Evolutionary conservation across 2,797 vertebrate genomes (phyloP).

Genomic region (Sardinella longiceps): DNA sequence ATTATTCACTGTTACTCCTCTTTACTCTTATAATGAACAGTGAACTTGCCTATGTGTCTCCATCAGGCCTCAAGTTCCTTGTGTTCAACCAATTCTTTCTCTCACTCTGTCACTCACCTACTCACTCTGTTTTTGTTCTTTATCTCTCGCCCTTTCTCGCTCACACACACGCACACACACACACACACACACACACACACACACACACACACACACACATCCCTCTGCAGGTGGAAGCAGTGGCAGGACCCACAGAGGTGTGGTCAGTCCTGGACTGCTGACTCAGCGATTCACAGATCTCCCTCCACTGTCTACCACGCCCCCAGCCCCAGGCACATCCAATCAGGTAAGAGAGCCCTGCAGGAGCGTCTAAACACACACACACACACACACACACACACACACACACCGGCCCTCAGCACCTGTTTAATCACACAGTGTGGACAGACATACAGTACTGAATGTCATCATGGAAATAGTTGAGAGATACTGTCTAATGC

Average conservation of each 20-base stretch:
- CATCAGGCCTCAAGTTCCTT: no score
- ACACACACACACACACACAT: not conserved
- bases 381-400: no score
- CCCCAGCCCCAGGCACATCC: slow-evolving; percentile 42
- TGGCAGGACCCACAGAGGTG: slow-evolving; percentile 44
- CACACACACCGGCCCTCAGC: no score
- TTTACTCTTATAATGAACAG: no score
- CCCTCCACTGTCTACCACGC: slow-evolving; percentile 32
- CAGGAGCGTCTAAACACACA: not conserved
- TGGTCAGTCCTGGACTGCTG: slow-evolving; percentile 42
- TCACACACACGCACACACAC: slow-evolving; percentile 8
- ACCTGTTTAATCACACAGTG: not conserved
- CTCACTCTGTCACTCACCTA: no score
- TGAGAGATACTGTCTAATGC: not conserved
- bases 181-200: slow-evolving; percentile 15
- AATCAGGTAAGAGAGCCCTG: slow-evolving; percentile 48
- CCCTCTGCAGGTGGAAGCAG: slow-evolving; percentile 39
- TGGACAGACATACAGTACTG: no score
- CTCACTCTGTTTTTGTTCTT: no score
- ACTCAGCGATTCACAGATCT: slow-evolving; percentile 43
- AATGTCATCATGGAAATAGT: not conserved
- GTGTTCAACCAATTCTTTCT: no score
- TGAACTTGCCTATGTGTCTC: no score
- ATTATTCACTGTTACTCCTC: no score
- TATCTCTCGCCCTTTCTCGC: not conserved